Evolutionary conservation across 2,888 invertebrate species (phyloP).

Genomic region (Hypena proboscidalis): DNA sequence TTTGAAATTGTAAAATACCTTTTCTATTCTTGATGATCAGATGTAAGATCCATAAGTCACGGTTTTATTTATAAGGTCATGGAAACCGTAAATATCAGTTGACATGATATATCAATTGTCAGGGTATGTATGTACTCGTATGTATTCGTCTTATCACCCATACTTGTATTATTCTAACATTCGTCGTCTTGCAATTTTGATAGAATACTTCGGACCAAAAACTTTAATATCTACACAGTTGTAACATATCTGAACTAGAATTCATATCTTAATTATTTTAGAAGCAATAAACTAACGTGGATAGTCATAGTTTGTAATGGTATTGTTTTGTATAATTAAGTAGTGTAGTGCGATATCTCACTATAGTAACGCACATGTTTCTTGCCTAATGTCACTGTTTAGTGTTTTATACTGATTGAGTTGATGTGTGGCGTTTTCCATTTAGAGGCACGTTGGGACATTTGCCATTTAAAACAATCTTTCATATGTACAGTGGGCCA

Average conservation of each 20-base stretch:
- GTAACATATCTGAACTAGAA: slow-evolving; percentile 73
- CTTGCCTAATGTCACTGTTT: slow-evolving; percentile 61
- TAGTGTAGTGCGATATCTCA: slow-evolving; percentile 40
- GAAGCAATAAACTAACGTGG: slow-evolving; percentile 68
- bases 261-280: slow-evolving; percentile 71
- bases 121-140: background rate
- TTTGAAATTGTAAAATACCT: slow-evolving; percentile 10
- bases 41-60: no score
- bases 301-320: slow-evolving; percentile 50
- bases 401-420: slow-evolving; percentile 47
- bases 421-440: slow-evolving; percentile 48
- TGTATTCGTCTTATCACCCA: slow-evolving; percentile 6
- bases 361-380: slow-evolving; percentile 52
- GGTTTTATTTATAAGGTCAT: background rate
- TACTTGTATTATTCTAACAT: slow-evolving; percentile 7
- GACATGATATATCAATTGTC: slow-evolving; percentile 2
- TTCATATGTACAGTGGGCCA: no score
- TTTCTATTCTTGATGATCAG: no score
- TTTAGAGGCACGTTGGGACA: no score
- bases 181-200: slow-evolving; percentile 31
- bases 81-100: no score
- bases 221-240: slow-evolving; percentile 64
- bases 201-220: slow-evolving; percentile 71
- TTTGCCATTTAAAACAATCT: no score
- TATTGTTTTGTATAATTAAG: slow-evolving; percentile 48